Conservation (phyloP, 2,797 vertebrate species). For the Pangasius macronema region DNA sequence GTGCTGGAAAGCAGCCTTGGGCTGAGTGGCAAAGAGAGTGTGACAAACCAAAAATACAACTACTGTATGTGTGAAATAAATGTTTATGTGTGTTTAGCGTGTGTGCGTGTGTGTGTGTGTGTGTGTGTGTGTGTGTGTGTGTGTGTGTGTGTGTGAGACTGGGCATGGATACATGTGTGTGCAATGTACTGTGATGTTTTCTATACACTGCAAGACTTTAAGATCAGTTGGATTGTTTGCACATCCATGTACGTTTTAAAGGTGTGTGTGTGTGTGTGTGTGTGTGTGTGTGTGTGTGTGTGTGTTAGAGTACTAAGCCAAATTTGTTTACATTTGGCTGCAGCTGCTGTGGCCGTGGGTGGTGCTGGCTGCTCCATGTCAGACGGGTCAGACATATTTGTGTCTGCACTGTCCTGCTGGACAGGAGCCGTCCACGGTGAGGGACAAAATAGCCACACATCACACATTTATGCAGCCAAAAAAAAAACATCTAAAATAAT, state of each 20-base stretch:
- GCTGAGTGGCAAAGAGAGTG: not conserved
- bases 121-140: not conserved
- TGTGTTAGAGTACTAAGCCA: not conserved
- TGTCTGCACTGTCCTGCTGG: slow-evolving; percentile 82
- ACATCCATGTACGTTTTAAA: slow-evolving; percentile 15
- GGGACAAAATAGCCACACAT: slow-evolving; percentile 40
- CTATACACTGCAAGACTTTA: not conserved
- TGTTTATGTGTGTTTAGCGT: not conserved
- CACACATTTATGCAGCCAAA: not conserved
- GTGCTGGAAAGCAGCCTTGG: too few species aligned
- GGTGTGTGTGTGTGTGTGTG: not conserved
- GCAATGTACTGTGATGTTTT: not conserved
- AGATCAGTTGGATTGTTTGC: not conserved
- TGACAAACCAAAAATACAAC: not conserved
- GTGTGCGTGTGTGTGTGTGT: not conserved
- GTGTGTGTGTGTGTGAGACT: not conserved
- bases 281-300: not conserved
- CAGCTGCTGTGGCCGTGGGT: slow-evolving; percentile 61
- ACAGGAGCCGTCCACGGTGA: slow-evolving; percentile 83
- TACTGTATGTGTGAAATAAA: not conserved
- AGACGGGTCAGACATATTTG: slow-evolving; percentile 64
- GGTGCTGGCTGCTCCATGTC: slow-evolving; percentile 73
- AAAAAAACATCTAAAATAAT: not conserved
- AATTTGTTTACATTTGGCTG: slow-evolving; percentile 15
- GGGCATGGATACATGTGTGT: not conserved